Percentiles rank a stretch among this genome's conserved stretches.
phyloP scores from a whole-genome alignment of 2,797 vertebrate genomes.

The Meriones psammophilus region DNA sequence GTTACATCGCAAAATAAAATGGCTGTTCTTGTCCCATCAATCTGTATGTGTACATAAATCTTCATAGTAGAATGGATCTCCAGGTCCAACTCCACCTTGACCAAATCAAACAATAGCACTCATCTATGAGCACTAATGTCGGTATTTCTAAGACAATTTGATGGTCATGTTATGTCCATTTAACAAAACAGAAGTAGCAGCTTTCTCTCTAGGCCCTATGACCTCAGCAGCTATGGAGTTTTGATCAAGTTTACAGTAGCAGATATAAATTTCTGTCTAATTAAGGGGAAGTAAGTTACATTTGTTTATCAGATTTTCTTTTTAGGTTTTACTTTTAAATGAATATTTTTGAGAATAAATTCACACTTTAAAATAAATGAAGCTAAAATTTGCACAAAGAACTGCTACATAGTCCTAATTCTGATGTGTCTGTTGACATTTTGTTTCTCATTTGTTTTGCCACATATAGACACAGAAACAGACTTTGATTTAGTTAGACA shows the following conservation, averaged over 20 bases:
- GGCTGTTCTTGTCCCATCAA: background rate
- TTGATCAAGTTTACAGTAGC: background rate
- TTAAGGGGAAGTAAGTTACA: background rate
- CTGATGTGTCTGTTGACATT: background rate
- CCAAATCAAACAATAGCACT: background rate
- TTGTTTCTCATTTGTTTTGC: background rate
- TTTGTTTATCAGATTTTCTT: background rate
- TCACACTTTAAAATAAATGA: constrained; percentile 29
- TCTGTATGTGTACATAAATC: background rate
- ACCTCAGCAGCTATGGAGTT: background rate
- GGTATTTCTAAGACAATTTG: background rate
- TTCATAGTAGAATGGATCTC: background rate
- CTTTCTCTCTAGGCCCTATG: background rate
- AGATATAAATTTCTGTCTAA: background rate
- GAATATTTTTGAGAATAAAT: constrained; percentile 2
- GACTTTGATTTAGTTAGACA: background rate
- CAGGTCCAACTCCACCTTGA: background rate
- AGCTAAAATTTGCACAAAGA: constrained; percentile 20
- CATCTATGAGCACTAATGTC: background rate
- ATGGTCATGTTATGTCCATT: background rate
- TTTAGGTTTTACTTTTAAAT: background rate
- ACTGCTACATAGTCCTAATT: background rate
- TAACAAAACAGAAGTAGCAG: background rate
- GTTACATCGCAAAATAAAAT: background rate
- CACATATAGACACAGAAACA: background rate